phyloP scores from a whole-genome alignment of 1,140 invertebrate species.

The Drosophila mauritiana region DNA sequence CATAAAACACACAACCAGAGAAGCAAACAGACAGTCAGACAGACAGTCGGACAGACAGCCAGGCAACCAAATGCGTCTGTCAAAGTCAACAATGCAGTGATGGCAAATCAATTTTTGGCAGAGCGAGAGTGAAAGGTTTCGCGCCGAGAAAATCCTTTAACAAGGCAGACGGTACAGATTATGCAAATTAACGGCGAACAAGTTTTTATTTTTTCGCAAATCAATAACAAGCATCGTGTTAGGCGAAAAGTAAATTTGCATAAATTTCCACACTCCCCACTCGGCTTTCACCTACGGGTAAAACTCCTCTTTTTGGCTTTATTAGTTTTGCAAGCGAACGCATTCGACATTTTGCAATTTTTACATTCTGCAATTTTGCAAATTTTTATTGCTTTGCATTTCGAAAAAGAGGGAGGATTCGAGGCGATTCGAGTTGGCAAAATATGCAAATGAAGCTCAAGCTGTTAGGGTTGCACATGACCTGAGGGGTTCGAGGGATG shows the following conservation, averaged over 20 bases:
- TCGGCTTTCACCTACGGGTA: conserved; percentile 56
- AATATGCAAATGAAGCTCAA: conserved; percentile 82
- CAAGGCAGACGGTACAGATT: conserved; percentile 66
- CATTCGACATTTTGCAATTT: conserved; percentile 68
- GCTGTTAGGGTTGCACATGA: conserved; percentile 63
- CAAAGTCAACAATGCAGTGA: conserved; percentile 74
- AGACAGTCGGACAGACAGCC: background rate
- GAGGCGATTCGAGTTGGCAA: conserved; percentile 49
- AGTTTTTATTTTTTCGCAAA: conserved; percentile 48
- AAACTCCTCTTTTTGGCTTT: conserved; percentile 54
- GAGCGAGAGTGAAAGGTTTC: conserved; percentile 63
- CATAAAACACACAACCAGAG: conserved; percentile 8
- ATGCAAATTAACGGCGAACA: conserved; percentile 75
- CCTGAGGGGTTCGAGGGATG: conserved; percentile 58
- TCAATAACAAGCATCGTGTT: conserved; percentile 69
- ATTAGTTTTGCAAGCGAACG: conserved; percentile 65
- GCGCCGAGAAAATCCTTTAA: conserved; percentile 71
- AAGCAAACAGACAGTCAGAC: conserved; percentile 5
- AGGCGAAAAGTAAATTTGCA: conserved; percentile 65
- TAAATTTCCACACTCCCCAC: conserved; percentile 51
- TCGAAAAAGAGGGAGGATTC: conserved; percentile 9
- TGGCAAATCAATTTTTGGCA: conserved; percentile 64
- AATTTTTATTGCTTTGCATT: conserved; percentile 56
- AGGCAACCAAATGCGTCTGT: conserved; percentile 31
- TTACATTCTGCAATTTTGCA: conserved; percentile 67